phyloP scores from a whole-genome alignment of 1,140 invertebrate genomes.

The Holcopasites calliopsidis region DNA sequence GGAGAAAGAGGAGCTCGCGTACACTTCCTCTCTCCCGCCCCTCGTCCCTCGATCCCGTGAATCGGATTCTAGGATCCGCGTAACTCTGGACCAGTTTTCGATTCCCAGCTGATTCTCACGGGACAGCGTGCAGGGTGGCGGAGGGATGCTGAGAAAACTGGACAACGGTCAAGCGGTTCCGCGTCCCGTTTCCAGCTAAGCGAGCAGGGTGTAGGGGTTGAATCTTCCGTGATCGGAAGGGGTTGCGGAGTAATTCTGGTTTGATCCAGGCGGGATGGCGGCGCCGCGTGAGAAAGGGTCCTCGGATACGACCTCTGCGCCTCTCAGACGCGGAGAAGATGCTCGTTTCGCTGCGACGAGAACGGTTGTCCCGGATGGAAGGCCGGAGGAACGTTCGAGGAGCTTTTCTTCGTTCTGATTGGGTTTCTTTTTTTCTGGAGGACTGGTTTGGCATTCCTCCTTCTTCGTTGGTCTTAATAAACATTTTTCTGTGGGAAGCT shows the following conservation, averaged over 20 bases:
- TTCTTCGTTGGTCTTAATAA: no score
- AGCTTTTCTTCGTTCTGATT: not conserved
- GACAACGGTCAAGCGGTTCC: slow-evolving; percentile 78
- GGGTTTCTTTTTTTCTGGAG: not conserved
- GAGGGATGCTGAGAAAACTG: slow-evolving; percentile 75
- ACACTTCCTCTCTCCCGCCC: not conserved
- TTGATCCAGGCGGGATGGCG: slow-evolving; percentile 73
- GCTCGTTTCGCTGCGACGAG: not conserved
- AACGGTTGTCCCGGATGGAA: slow-evolving; percentile 7
- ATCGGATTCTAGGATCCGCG: slow-evolving; percentile 57
- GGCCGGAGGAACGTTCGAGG: not conserved
- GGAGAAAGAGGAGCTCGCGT: not conserved
- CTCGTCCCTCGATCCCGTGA: slow-evolving; percentile 20
- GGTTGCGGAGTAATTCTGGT: slow-evolving; percentile 74
- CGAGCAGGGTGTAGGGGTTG: slow-evolving; percentile 64
- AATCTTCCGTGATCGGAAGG: slow-evolving; percentile 76
- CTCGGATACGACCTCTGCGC: slow-evolving; percentile 72
- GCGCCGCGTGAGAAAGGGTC: slow-evolving; percentile 78
- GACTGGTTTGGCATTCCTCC: no score
- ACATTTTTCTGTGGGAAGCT: no score
- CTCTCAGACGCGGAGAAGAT: not conserved
- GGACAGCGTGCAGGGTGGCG: slow-evolving; percentile 43
- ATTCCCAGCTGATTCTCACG: slow-evolving; percentile 71
- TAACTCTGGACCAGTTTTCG: slow-evolving; percentile 77
- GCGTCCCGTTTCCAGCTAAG: slow-evolving; percentile 45